These are phyloP conservation scores for Chrysocyon brachyurus DNA, from an alignment of 2,797 vertebrate genomes.

Conservation along the genomic window DNA sequence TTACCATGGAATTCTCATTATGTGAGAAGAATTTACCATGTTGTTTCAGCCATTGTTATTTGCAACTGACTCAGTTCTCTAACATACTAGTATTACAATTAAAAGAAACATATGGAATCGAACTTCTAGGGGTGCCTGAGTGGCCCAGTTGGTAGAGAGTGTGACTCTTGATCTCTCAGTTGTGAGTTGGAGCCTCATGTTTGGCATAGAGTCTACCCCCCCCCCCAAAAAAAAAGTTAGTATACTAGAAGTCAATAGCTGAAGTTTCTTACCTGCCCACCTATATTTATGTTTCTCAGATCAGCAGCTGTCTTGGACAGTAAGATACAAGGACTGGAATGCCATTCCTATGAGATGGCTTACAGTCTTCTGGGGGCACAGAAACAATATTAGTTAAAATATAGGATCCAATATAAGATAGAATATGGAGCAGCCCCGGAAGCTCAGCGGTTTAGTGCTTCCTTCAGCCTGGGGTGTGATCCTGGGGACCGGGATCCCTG, in stretches of 20 bases:
- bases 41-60: background rate
- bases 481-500: no score
- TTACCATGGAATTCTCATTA: background rate
- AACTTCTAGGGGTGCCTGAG: background rate
- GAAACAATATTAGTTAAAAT: background rate
- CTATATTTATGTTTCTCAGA: background rate
- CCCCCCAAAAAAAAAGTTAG: background rate
- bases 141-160: background rate
- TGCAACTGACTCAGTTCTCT: background rate
- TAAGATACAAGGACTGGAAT: background rate
- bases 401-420: background rate
- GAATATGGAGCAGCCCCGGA: background rate
- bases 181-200: background rate
- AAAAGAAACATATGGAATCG: background rate
- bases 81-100: background rate
- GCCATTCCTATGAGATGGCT: background rate
- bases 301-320: background rate
- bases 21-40: background rate
- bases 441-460: no score
- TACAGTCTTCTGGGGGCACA: background rate
- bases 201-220: background rate
- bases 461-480: no score
- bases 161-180: background rate
- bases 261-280: background rate
- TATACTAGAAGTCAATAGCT: background rate